Base-by-base conservation (phyloP, 2,797 vertebrate genomes). In the Cossypha caffra region DNA sequence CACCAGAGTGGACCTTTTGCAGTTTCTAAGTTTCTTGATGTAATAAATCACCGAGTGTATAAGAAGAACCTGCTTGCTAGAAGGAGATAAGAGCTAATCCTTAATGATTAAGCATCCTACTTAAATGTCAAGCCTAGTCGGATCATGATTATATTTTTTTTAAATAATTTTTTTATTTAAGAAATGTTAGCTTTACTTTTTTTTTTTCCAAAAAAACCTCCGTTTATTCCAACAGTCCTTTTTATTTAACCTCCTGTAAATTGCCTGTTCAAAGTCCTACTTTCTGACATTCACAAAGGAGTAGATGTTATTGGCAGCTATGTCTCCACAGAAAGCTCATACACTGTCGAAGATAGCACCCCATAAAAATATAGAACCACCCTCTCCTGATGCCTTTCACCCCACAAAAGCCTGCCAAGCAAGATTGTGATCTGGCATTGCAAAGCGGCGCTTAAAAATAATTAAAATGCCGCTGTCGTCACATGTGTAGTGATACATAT, bases 1-100 rank as follows among this genome's bases (percentile, higher is more conserved):
- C 97, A 98, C 97, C 96, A 92, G 96, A 97, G 95, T 97, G 98
- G 98, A 98, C 97, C 97, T 97, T 97, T 98, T 97, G 97, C 97
- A 96, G 97, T 98, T 95, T 97, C 97, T 98, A 97, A 98, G 97
- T 98, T 97, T 98, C 98, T 98, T 97, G 97, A 97, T 98, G 98
- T 98, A 98, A 98, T 98, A 98, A 97, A 98, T 98, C 98, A 98
- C 98, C 96, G 7, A 97, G 97, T 98, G 98, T 98, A 96, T 98
- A 98, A 98, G 97, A 98, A 97, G 97, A 98, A 98, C 97, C 98
- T 98, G 98, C 98, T 98, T 98, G 98, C 98, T 97, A 98, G 98
- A 97, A 97, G 97, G 97, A 98, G 98, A 98, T 98, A 97, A 98
- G 97, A 98, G 97, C 97, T 98, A 98, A 98, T 98, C 98, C 98